Base-by-base conservation (phyloP, 2,888 invertebrate genomes). In the Ormyrus pomaceus region DNA sequence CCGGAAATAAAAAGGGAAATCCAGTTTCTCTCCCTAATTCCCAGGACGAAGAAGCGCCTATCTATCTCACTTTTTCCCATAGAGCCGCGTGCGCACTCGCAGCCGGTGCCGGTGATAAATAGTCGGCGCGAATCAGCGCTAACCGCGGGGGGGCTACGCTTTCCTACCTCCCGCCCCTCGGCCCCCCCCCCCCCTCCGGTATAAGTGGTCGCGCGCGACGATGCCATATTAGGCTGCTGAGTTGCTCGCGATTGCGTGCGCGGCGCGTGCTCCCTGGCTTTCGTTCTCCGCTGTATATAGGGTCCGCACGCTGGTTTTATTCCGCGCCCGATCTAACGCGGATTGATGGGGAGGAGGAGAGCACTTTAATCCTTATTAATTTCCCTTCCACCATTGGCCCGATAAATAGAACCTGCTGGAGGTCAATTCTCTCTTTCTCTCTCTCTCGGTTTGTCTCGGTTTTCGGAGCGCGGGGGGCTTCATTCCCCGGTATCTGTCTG, bases 121-220 rank as follows among this genome's bases (percentile, higher is more conserved):
- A 73, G 73, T 73, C 78, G 34, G n/a, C 45, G 56, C 61, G 73
- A 79, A 79, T 79, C 78, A 79, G 73, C 62, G 68, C 71, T 55
- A 58, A 58, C 70, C 51, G 51, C 61, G 55, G 50, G 61, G 45
- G 62, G 62, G 34, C 34, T 34, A 4, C 34, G 34, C 34, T 34
- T 34, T 34, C 34, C 34, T 34, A 34, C 34, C 34, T 34, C 45
- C 19, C 69, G 13, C 13, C 13, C 13, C 13, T 13, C 13, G 13
- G 0, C 45, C 59, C 19, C 19, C 19, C 19, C 19, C 19, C 65
- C 74, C 50, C 46, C 68, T 51, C 6, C 11, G 48, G 13, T 45
- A 6, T 68, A 75, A 75, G 76, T 64, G 62, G 48, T 58, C n/a
- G 34, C 50, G 69, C 70, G 64, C 61, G 58, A 45, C 51, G 53